Conservation (phyloP, 2,888 invertebrate species). For the Eurois occulta region DNA sequence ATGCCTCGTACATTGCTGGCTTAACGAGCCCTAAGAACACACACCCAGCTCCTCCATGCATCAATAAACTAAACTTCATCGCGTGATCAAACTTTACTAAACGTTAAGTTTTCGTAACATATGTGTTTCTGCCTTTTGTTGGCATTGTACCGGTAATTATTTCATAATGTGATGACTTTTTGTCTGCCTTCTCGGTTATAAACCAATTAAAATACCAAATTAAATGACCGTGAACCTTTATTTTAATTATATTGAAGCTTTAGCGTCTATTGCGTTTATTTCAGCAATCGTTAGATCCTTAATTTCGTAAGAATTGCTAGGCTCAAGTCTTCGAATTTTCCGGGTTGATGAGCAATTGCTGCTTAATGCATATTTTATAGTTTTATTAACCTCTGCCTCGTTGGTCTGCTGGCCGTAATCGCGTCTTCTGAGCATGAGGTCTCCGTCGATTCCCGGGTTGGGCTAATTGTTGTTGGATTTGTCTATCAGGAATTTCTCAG, state of each 20-base stretch:
- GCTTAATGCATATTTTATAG: neutral
- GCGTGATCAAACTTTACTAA: slow-evolving; percentile 72
- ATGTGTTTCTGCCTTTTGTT: slow-evolving; percentile 66
- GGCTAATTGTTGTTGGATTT: too few species aligned
- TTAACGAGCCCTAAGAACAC: slow-evolving; percentile 54
- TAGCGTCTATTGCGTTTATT: slow-evolving; percentile 68
- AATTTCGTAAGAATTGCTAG: slow-evolving; percentile 35
- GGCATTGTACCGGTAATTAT: slow-evolving; percentile 80
- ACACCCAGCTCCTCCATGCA: slow-evolving; percentile 43
- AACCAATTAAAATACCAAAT: slow-evolving; percentile 82
- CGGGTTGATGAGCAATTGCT: neutral
- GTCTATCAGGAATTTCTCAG: too few species aligned
- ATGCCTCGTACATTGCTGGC: slow-evolving; percentile 64
- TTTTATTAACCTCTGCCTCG: too few species aligned
- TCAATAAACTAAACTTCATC: slow-evolving; percentile 71
- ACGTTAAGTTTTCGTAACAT: slow-evolving; percentile 78
- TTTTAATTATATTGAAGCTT: slow-evolving; percentile 74
- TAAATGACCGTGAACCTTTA: slow-evolving; percentile 82
- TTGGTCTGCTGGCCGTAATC: neutral
- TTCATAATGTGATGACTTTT: slow-evolving; percentile 79
- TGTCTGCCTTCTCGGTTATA: slow-evolving; percentile 77
- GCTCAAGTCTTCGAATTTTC: neutral
- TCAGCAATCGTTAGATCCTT: slow-evolving; percentile 74
- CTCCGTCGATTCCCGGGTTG: too few species aligned
- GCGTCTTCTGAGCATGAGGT: too few species aligned